Evolutionary conservation across 2,113 vertebrate genomes (phyloP), one percentile per base, ranked within the genome.

Genomic region (Guaruba guarouba): DNA sequence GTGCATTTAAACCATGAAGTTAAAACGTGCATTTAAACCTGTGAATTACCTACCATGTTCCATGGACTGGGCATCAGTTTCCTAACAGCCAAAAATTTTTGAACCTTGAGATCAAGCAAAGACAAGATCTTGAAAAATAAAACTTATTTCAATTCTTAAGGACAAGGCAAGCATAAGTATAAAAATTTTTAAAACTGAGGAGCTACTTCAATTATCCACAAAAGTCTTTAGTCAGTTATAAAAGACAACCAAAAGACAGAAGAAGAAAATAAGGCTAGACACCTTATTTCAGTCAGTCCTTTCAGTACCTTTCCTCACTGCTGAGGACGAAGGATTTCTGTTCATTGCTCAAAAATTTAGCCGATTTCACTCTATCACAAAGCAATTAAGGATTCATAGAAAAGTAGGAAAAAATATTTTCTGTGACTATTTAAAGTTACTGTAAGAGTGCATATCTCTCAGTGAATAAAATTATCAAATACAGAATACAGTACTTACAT

Each of bases 401-500:
- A 89, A 62, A 82, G 4, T 6, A 33, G 35, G 11, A 22, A 29
- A 87, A 37, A 17, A 1, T 37, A 63, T 55, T 88, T 90, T 68
- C 28, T 48, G 7, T 48, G 31, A 66, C 71, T 91, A 77, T 1
- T 27, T 81, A 48, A 48, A 83, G 25, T 17, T 82, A 73, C 27
- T 55, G 6, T 62, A 80, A 79, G 24, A 90, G 82, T 28, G 3
- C 37, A 43, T 69, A 71, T 48, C 20, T 9, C 24, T 51, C 31
- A 48, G 24, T 43, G 17, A 87, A 86, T 59, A 59, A 27, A 96
- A 93, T 63, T 39, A 61, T 33, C 24, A 49, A 63, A 89, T 61
- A 62, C 10, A 39, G 67, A 90, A 93, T 64, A 46, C 8, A 43
- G 35, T 82, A 98, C 98, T 98, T 96, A 99, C 99, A 97, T 17